Evolutionary conservation across 2,797 vertebrate genomes (phyloP), one percentile per base, ranked within the genome.

Genomic region (Tachyglossus aculeatus): DNA sequence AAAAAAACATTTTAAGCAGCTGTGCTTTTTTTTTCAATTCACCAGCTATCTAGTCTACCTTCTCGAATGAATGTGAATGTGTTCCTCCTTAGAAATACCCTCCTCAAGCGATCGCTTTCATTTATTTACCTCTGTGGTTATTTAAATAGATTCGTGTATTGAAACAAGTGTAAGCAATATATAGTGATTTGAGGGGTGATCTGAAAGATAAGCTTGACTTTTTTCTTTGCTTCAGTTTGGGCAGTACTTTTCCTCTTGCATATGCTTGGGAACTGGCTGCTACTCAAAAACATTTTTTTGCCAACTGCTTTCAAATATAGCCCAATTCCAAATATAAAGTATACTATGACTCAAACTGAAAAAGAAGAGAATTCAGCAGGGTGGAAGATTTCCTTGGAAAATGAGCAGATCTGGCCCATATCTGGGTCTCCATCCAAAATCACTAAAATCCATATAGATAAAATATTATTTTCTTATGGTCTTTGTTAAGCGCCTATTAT

Each of bases 231-330:
- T 58, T 70, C 66, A 52, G 51, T 50, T 7, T 48, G 45, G 74
- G 52, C 59, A 71, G 78, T 51, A 1, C 65, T 77, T 65, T 67
- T 75, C 36, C 75, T 84, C 54, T 62, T 78, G 74, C 63, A 40
- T 82, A 69, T 80, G 80, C 66, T 74, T 18, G 45, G 79, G 73
- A 85, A 80, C 74, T 85, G 86, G 57, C 83, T 75, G 62, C 74
- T 66, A 38, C 75, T 58, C 75, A 70, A 82, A 81, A 73, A 31
- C 4, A 7, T 45, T 57, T 37, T 37, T 64, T 80, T 43, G 63
- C 50, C 68, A 18, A 18, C 72, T 78, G 54, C 74, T 74, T 85
- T 69, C 77, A 85, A 84, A 78, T 74, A 83, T n/a, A n/a, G 45
- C 44, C 7, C 0, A 24, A 21, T 67, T 75, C 64, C 58, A 81